Conservation (phyloP, 2,113 vertebrate genomes). For the Charadrius vociferus region DNA sequence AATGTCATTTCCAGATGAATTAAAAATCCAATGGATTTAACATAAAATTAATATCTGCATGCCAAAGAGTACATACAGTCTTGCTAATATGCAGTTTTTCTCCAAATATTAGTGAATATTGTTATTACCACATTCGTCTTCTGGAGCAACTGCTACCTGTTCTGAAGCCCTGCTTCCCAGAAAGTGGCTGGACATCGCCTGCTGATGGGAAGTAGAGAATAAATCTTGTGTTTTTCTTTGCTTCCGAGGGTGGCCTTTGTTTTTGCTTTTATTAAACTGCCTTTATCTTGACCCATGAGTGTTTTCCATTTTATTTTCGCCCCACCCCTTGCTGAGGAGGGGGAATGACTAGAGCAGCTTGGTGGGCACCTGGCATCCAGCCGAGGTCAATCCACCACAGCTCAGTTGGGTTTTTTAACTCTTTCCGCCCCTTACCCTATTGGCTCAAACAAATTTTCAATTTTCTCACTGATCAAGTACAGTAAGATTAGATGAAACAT, state of each 20-base stretch:
- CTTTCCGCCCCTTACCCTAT: neutral
- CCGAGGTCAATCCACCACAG: neutral
- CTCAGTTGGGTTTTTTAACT: neutral
- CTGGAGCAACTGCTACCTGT: too few relatives aligned
- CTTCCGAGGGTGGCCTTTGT: too few relatives aligned
- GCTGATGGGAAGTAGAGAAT: too few relatives aligned
- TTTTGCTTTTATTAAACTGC: too few relatives aligned
- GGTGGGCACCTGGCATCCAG: neutral
- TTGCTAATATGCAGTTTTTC: neutral
- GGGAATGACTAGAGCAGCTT: neutral
- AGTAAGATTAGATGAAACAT: neutral
- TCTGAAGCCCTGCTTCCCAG: too few relatives aligned
- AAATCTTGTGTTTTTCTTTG: too few relatives aligned
- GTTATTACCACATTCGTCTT: too few relatives aligned
- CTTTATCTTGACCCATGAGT: too few relatives aligned
- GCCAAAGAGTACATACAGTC: neutral
- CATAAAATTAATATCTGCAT: neutral
- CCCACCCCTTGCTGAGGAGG: too few relatives aligned
- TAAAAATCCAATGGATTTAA: neutral
- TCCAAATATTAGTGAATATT: neutral
- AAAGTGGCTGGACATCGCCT: too few relatives aligned
- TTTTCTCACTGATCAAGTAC: neutral
- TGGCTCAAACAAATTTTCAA: neutral
- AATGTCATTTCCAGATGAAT: neutral
- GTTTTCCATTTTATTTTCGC: too few relatives aligned